Evolutionary conservation across 2,888 invertebrate species (phyloP), one percentile per base, ranked within the genome.

Genomic region (Agrilus cyanescens): DNA sequence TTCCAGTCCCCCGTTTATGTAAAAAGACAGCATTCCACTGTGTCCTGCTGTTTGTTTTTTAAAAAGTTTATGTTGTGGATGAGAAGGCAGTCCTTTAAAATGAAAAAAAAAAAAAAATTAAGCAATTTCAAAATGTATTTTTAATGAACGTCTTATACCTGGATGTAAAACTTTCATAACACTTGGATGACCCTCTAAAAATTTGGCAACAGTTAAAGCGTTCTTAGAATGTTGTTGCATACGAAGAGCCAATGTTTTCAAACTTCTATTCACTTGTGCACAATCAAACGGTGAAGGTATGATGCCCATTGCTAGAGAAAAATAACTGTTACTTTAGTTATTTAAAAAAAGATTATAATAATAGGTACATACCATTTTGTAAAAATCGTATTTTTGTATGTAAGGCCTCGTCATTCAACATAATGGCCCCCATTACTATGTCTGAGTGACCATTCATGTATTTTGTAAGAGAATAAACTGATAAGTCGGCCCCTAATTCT

Each of bases 281-380:
- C 96, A 95, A 65, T 97, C 97, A 61, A 94, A 91, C 0, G 97
- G 93, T 0, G 95, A 89, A 2, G 97, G 95, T 10, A 95, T 82
- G 32, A 86, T 79, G 40, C 86, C 57, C 0, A 39, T 40, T 7
- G n/a, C 44, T 38, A 25, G 5, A 37, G 40, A 12, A 37, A 14
- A 3, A 13, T 10, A 31, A 25, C 5, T 12, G 12, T 12, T 13
- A 10, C 32, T 39, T 16, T n/a, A n/a, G n/a, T n/a, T n/a, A n/a
- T n/a, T n/a, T n/a, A n/a, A n/a, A n/a, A n/a, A n/a, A n/a, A n/a
- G 4, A n/a, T n/a, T n/a, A n/a, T n/a, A n/a, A n/a, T n/a, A n/a
- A n/a, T n/a, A n/a, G n/a, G n/a, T 12, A 44, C 15, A n/a, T 38
- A 40, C 74, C 67, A 56, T 74, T 73, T 55, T 78, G 78, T 29